Conservation (phyloP, 2,888 invertebrate species). For the Julus scandinavius region DNA sequence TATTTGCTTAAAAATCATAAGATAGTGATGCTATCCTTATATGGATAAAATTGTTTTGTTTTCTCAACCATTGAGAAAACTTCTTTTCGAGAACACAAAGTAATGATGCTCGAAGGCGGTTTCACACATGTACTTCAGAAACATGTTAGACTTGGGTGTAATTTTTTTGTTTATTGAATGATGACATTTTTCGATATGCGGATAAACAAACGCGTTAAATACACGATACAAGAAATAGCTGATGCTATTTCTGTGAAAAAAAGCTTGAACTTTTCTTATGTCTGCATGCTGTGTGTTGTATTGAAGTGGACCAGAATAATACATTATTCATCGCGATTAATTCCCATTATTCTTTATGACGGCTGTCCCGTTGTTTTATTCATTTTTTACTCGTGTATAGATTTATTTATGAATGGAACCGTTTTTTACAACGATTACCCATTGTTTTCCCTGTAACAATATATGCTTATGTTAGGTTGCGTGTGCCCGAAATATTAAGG, state of each 20-base stretch:
- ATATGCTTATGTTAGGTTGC: not conserved
- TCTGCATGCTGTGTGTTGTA: not conserved
- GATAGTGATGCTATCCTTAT: too few relatives aligned
- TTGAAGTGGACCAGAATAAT: not conserved
- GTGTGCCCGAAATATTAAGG: not conserved
- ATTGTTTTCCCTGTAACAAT: conserved; percentile 21
- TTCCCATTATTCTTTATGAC: conserved; percentile 45
- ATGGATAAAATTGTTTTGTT: too few relatives aligned
- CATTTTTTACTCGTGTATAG: conserved; percentile 1
- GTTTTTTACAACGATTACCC: not conserved
- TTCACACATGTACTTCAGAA: too few relatives aligned
- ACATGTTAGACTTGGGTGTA: too few relatives aligned
- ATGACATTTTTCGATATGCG: too few relatives aligned
- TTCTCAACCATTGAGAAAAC: too few relatives aligned
- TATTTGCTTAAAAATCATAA: too few relatives aligned
- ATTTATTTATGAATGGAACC: conserved; percentile 38
- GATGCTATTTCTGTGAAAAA: not conserved
- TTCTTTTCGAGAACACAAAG: too few relatives aligned
- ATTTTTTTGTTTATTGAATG: too few relatives aligned
- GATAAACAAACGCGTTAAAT: not conserved
- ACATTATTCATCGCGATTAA: conserved; percentile 11
- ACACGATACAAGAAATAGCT: not conserved
- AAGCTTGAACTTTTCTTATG: not conserved
- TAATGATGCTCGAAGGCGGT: too few relatives aligned
- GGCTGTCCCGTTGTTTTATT: conserved; percentile 36